Evolutionary conservation across 2,113 vertebrate species (phyloP).

Genomic region (Onychorhynchus coronatus): DNA sequence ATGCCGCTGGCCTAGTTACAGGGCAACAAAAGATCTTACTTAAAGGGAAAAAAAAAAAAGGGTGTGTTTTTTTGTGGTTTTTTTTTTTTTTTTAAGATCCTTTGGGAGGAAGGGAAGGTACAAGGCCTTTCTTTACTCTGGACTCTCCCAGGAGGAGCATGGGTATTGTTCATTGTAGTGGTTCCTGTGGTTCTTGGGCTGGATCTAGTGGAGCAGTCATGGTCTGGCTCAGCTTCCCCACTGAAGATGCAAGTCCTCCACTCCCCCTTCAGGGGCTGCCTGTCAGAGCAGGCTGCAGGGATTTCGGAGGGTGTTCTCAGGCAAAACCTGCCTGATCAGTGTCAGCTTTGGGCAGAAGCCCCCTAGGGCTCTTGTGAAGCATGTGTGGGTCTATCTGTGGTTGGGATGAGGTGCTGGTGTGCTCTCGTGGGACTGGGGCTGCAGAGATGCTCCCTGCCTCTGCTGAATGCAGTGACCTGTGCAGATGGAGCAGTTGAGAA

Average conservation of each 20-base stretch:
- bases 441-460: neutral
- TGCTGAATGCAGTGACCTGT: neutral
- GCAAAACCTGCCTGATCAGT: accelerated
- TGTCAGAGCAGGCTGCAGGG: neutral
- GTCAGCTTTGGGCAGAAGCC: neutral
- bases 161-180: neutral
- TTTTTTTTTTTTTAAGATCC: neutral
- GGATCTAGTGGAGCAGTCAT: accelerated
- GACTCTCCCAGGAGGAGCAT: neutral
- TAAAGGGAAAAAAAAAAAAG: neutral
- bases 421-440: accelerated
- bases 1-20: neutral
- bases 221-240: neutral
- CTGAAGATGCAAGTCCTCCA: accelerated
- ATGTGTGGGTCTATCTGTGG: accelerated
- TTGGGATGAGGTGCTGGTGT: neutral
- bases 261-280: neutral
- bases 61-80: too few species aligned
- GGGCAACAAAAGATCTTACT: neutral
- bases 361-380: accelerated
- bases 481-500: neutral
- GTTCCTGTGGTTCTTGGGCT: neutral
- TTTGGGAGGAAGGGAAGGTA: neutral
- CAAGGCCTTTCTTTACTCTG: neutral
- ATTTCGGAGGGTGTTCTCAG: accelerated